phyloP scores from a whole-genome alignment of 2,888 invertebrate species.

The Trachelus tabidus region DNA sequence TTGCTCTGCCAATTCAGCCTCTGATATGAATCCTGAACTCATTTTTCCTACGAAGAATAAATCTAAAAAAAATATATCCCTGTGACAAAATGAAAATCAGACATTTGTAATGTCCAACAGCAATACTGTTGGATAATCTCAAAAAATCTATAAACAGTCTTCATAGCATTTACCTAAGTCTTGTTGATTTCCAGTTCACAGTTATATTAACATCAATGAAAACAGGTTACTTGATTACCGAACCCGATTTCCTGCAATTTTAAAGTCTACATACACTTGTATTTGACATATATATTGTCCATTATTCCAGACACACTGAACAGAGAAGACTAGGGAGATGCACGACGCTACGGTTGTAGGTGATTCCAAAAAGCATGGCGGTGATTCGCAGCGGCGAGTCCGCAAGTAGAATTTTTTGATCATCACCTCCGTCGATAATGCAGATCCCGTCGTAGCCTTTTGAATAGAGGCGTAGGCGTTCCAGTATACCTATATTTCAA shows the following conservation, averaged over 20 bases:
- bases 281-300: neutral
- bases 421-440: no score
- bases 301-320: neutral
- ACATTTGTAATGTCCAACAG: neutral
- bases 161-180: neutral
- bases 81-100: neutral
- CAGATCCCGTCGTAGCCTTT: no score
- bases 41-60: conserved; percentile 65
- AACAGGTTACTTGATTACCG: neutral
- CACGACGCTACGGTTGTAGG: no score
- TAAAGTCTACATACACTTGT: neutral
- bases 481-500: no score
- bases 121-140: neutral
- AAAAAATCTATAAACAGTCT: neutral
- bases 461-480: no score
- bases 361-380: no score
- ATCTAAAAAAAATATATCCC: neutral
- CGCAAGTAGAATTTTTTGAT: no score
- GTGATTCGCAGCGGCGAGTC: no score
- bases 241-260: neutral
- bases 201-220: neutral
- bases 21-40: conserved; percentile 94
- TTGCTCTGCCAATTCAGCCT: conserved; percentile 85
- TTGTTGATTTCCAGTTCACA: neutral
- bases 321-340: no score